Percentiles rank a stretch among this genome's conserved stretches.
phyloP scores from a whole-genome alignment of 2,888 invertebrate genomes.

The Eledona agricola region DNA sequence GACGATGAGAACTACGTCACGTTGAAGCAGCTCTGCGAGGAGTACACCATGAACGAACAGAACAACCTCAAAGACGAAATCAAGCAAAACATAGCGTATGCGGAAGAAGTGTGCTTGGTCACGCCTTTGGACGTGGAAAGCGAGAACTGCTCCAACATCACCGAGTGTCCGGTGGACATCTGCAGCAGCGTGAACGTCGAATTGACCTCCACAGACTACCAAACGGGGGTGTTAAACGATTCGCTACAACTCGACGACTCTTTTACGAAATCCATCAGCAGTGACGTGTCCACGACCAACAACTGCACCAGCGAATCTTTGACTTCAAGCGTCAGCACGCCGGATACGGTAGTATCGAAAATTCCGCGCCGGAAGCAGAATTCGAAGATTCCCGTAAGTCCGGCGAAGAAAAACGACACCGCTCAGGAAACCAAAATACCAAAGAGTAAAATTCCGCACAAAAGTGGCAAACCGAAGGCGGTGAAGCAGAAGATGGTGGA shows the following conservation, averaged over 20 bases:
- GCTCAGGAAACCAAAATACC: slow-evolving; percentile 60
- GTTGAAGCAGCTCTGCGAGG: slow-evolving; percentile 59
- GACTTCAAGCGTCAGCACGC: slow-evolving; percentile 74
- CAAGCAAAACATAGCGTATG: slow-evolving; percentile 60
- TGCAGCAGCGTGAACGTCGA: slow-evolving; percentile 59
- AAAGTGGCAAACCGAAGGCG: slow-evolving; percentile 59
- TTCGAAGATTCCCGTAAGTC: slow-evolving; percentile 55
- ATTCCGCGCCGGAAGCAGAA: slow-evolving; percentile 62
- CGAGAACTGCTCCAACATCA: slow-evolving; percentile 60
- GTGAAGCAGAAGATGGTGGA: slow-evolving; percentile 49
- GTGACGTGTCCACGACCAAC: slow-evolving; percentile 52
- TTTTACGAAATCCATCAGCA: slow-evolving; percentile 53
- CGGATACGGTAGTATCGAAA: slow-evolving; percentile 74
- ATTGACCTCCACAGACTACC: slow-evolving; percentile 53
- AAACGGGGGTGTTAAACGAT: slow-evolving; percentile 37
- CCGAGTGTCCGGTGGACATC: slow-evolving; percentile 59
- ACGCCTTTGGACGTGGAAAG: slow-evolving; percentile 60
- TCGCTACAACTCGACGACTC: slow-evolving; percentile 35
- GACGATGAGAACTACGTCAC: slow-evolving; percentile 61
- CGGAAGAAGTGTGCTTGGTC: slow-evolving; percentile 61
- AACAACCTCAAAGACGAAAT: slow-evolving; percentile 44
- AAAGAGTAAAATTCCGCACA: slow-evolving; percentile 68
- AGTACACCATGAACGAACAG: slow-evolving; percentile 52
- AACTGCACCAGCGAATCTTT: slow-evolving; percentile 72
- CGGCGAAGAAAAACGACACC: slow-evolving; percentile 57